A percentile compares a stretch with the other conserved stretches of the same genome.
Conservation (phyloP, 2,113 vertebrate genomes). For the Dermatemys mawii region DNA sequence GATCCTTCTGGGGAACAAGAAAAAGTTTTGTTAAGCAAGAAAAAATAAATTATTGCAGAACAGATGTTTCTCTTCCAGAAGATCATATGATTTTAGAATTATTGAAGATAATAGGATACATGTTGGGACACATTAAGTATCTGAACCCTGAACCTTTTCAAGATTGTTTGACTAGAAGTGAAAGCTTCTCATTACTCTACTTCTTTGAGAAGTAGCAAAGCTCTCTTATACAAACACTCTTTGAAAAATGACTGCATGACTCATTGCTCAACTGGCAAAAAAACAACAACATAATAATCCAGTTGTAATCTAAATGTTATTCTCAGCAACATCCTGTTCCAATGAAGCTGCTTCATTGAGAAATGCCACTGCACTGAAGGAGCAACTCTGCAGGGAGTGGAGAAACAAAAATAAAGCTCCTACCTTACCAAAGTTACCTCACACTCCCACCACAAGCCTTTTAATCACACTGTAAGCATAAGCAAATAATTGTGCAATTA, state of each 20-base stretch:
- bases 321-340: not conserved
- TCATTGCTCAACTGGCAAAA: not conserved
- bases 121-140: not conserved
- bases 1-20: not conserved
- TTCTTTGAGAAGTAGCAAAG: not conserved
- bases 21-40: not conserved
- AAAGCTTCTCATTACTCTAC: not conserved
- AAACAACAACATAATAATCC: not conserved
- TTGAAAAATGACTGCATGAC: not conserved
- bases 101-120: not conserved
- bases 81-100: not conserved
- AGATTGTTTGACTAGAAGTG: not conserved
- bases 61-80: not conserved
- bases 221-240: not conserved
- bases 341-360: not conserved
- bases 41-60: not conserved
- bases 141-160: not conserved
- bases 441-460: not conserved
- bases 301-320: not conserved
- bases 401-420: not conserved
- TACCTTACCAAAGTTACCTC: not conserved
- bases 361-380: not conserved
- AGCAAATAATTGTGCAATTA: not conserved
- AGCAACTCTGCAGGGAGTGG: not conserved
- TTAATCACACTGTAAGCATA: constrained; percentile 10